A percentile compares a stretch with the other conserved stretches of the same genome.
phyloP scores from a whole-genome alignment of 1,140 invertebrate species.

The Lutraria rhynchaena region DNA sequence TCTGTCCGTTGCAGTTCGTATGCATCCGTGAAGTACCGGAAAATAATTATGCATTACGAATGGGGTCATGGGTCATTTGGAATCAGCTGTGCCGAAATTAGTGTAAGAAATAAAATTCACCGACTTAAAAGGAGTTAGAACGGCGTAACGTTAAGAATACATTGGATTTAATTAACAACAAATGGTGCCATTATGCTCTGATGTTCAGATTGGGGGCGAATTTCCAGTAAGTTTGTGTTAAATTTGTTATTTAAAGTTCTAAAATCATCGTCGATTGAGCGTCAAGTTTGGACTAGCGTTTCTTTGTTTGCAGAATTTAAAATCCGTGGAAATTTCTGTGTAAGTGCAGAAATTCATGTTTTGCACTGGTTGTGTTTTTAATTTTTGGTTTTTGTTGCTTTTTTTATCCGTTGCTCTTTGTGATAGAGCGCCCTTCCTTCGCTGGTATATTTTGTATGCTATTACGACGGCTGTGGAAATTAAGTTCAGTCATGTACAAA shows the following conservation, averaged over 20 bases:
- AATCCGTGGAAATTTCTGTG: too few species aligned
- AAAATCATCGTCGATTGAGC: neutral
- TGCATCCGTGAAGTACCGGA: neutral
- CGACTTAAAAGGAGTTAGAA: too few species aligned
- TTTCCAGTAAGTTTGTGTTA: conserved; percentile 1
- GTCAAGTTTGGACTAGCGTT: conserved; percentile 1
- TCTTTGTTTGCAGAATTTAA: neutral
- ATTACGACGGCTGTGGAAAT: too few species aligned
- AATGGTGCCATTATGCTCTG: conserved; percentile 6
- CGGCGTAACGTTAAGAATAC: neutral
- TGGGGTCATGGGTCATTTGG: conserved; percentile 5
- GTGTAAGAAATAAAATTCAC: neutral
- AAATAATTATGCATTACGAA: neutral
- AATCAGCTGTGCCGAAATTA: conserved; percentile 12
- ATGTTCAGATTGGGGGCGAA: neutral
- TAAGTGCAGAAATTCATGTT: too few species aligned
- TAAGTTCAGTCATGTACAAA: too few species aligned
- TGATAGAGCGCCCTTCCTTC: too few species aligned
- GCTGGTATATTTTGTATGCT: too few species aligned
- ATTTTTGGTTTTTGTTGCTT: too few species aligned
- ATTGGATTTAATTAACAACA: neutral
- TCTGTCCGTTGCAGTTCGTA: neutral
- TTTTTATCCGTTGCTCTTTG: too few species aligned
- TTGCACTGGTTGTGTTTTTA: too few species aligned
- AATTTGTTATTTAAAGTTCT: neutral